Percentiles rank a stretch among this genome's conserved stretches.
phyloP scores from a whole-genome alignment of 2,888 invertebrate species.

The Metalampra italica region DNA sequence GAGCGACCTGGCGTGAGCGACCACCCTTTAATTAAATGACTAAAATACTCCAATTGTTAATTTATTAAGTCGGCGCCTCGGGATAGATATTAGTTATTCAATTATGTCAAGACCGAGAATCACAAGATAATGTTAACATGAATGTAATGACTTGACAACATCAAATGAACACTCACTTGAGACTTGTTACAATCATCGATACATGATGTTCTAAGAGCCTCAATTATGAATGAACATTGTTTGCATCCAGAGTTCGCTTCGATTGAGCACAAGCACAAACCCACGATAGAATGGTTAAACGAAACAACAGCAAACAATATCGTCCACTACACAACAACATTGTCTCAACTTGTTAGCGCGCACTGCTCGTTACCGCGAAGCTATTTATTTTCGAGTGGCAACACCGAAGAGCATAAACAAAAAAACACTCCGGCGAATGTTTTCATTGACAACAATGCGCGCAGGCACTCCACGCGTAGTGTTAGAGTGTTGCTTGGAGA shows the following conservation, averaged over 20 bases:
- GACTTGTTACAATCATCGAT: too few relatives aligned
- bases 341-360: slow-evolving; percentile 69
- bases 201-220: too few relatives aligned
- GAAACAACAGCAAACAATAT: slow-evolving; percentile 53
- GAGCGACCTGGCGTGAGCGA: slow-evolving; percentile 52
- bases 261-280: background rate
- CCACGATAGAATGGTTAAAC: slow-evolving; percentile 21
- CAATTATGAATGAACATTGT: too few relatives aligned
- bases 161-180: too few relatives aligned
- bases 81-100: slow-evolving; percentile 39
- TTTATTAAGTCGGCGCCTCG: slow-evolving; percentile 49
- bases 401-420: slow-evolving; percentile 77
- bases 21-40: slow-evolving; percentile 71
- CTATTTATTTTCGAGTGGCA: slow-evolving; percentile 76
- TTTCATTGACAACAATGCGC: slow-evolving; percentile 75
- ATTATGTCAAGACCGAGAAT: slow-evolving; percentile 23
- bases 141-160: too few relatives aligned
- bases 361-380: slow-evolving; percentile 67
- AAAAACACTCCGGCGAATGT: slow-evolving; percentile 75
- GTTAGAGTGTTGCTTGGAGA: slow-evolving; percentile 68
- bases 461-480: slow-evolving; percentile 45
- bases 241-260: too few relatives aligned
- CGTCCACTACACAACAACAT: slow-evolving; percentile 59
- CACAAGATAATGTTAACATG: slow-evolving; percentile 8
- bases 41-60: slow-evolving; percentile 71